Evolutionary conservation across 2,888 invertebrate genomes (phyloP).

Genomic region (Macaria liturata): DNA sequence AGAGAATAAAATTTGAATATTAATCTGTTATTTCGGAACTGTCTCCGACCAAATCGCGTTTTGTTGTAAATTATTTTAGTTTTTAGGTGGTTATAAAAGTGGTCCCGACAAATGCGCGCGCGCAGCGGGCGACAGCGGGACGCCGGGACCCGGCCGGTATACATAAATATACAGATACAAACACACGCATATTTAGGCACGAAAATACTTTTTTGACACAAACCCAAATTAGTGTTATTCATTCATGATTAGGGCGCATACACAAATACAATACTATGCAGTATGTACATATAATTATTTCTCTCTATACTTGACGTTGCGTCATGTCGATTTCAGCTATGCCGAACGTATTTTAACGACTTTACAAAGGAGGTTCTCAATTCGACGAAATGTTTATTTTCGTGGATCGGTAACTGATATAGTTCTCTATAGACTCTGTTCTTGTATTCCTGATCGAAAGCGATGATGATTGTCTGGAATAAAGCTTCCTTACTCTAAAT

Average conservation of each 20-base stretch:
- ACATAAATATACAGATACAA: slow-evolving; percentile 63
- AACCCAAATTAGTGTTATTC: slow-evolving; percentile 46
- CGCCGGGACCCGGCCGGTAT: slow-evolving; percentile 52
- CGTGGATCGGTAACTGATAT: too few species aligned
- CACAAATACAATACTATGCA: too few species aligned
- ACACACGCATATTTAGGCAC: slow-evolving; percentile 55
- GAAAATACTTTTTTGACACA: slow-evolving; percentile 41
- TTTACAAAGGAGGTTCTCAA: too few species aligned
- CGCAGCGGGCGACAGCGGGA: slow-evolving; percentile 63
- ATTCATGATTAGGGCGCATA: slow-evolving; percentile 12
- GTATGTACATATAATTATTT: too few species aligned
- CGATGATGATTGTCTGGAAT: too few species aligned
- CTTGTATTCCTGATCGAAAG: too few species aligned
- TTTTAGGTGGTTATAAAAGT: slow-evolving; percentile 68
- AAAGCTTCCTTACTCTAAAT: too few species aligned
- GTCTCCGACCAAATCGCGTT: slow-evolving; percentile 52
- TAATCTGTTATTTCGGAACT: slow-evolving; percentile 53
- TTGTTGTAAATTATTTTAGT: slow-evolving; percentile 65
- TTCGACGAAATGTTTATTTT: too few species aligned
- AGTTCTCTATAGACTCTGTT: too few species aligned
- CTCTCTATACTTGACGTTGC: too few species aligned
- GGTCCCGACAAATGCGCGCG: slow-evolving; percentile 57
- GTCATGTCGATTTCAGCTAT: too few species aligned
- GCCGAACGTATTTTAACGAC: too few species aligned
- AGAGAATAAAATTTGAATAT: slow-evolving; percentile 44